Evolutionary conservation across 1,140 invertebrate genomes (phyloP), one percentile per base, ranked within the genome.

Genomic region (Patella vulgata): DNA sequence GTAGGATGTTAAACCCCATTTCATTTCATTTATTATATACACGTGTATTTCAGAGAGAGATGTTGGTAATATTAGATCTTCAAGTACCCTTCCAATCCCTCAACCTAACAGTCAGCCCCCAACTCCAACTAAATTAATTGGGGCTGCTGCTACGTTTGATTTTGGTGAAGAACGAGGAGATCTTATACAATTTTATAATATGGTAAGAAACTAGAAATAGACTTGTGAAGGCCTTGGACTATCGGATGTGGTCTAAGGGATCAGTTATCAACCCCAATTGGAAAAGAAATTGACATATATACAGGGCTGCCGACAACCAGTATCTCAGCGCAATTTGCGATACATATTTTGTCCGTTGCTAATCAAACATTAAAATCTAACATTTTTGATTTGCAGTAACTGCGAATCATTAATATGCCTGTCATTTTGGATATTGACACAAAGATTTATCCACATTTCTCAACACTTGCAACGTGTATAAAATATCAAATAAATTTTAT

Each of bases 131-230:
- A 85, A 87, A n/a, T 82, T 90, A 80, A 86, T 88, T 2, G 88
- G 88, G 12, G 88, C 87, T 0, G 88, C 87, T 0, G 84, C 86
- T 17, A 87, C 82, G 63, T 89, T 88, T 69, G 88, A 88, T 52
- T 86, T 87, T 55, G 89, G 89, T 59, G 79, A 82, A 27, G 77
- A 84, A 68, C 86, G 92, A 63, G 93, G 92, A 6, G 95, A 97
- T 86, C 87, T 98, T 51, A 98, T 98, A 47, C 89, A 91, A 77
- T 98, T 98, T 80, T 98, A 98, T 79, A 98, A 98, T 79, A 89
- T 88, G 52, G 84, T 86, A 63, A 68, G 70, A 70, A 27, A 25
- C 17, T 77, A 50, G 55, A 17, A 61, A 21, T 28, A 42, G 25
- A 66, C 47, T 27, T 58, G 9, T 62, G 17, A 8, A 19, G 23